Evolutionary conservation across 2,888 invertebrate genomes (phyloP), one percentile per base, ranked within the genome.

Genomic region (Thereva unica): DNA sequence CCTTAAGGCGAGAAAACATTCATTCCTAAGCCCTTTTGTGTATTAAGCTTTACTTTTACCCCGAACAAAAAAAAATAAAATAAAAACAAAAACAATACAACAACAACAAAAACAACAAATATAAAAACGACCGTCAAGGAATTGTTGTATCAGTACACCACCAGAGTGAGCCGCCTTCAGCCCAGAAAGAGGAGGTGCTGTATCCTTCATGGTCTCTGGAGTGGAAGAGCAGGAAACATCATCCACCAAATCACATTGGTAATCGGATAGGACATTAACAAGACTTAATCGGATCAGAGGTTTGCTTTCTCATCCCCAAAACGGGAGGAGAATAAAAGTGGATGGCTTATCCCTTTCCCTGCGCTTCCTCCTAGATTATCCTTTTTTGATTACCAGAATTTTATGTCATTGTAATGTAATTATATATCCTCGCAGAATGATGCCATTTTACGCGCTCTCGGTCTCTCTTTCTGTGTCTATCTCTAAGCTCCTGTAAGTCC

Each of bases 191-290:
- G 23, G 23, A 23, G 23, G 23, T 23, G 23, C 2, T 23, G 23
- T 23, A 23, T 23, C 23, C 23, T 23, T 23, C 12, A 47, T 59
- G 57, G 47, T 35, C 47, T 47, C 45, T 47, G 8, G 47, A 47
- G 57, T 56, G 44, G 12, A 42, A 9, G 34, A 10, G 34, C 44
- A 42, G 49, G 50, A 49, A 50, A 35, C 50, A 49, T 61, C 61
- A 61, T 61, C 50, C 35, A 42, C 40, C 8, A 52, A 52, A 63
- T 63, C 63, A 63, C 63, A 42, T 42, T 42, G 54, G 64, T 64
- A 64, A 64, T 64, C 54, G 64, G 54, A 64, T 54, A 53, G 54
- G 52, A 64, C 64, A 54, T 64, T 64, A 64, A 64, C 64, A 64
- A 64, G 64, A 54, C 64, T 64, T 64, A 64, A 64, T 64, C 64